Evolutionary conservation across 2,113 vertebrate genomes (phyloP).

Genomic region (Falco punctatus): DNA sequence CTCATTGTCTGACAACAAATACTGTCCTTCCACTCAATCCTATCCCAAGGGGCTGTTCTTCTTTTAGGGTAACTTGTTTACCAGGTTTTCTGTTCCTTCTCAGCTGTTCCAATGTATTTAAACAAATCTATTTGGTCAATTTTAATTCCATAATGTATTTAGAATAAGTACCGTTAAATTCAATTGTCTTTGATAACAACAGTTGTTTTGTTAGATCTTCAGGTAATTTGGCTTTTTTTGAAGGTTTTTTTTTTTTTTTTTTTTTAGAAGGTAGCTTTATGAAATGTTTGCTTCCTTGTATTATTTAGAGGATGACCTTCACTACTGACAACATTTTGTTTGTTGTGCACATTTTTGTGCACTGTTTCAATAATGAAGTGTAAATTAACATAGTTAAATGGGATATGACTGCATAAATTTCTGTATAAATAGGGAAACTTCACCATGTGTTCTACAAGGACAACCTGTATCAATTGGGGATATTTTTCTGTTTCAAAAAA

Average conservation of each 20-base stretch:
- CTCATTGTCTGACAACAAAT: neutral
- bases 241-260: neutral
- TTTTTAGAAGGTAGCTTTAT: constrained; percentile 2
- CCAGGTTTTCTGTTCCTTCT: neutral
- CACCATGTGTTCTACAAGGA: constrained; percentile 22
- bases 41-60: neutral
- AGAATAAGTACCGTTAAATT: constrained; percentile 60
- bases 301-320: constrained; percentile 67
- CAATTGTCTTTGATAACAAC: constrained; percentile 55
- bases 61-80: neutral
- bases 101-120: constrained; percentile 18
- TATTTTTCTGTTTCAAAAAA: constrained; percentile 19
- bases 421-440: neutral
- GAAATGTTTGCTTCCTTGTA: neutral
- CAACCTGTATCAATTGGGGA: neutral
- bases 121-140: constrained; percentile 57
- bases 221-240: constrained; percentile 47
- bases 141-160: constrained; percentile 70
- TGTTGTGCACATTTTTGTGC: neutral
- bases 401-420: constrained; percentile 53
- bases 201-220: constrained; percentile 50
- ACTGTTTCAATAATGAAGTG: constrained; percentile 45
- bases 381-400: constrained; percentile 23
- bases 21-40: neutral
- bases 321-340: constrained; percentile 18